Conservation (phyloP, 2,797 vertebrate species). For the Chiroxiphia lanceolata region DNA sequence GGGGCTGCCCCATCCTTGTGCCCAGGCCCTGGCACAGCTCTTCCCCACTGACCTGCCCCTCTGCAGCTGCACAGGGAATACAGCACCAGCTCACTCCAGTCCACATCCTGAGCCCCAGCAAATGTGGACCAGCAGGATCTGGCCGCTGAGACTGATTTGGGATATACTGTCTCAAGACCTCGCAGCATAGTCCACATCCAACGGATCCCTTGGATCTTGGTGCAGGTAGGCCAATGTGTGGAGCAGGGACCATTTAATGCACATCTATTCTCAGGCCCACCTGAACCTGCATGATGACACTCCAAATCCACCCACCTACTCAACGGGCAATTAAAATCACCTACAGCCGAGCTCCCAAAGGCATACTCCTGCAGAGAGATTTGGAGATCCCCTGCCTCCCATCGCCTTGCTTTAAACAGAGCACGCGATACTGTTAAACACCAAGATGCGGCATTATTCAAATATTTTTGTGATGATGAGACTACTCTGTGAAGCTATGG, state of each 20-base stretch:
- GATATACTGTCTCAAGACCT: neutral
- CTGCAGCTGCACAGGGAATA: neutral
- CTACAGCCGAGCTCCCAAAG: neutral
- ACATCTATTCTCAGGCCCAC: neutral
- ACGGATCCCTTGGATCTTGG: neutral
- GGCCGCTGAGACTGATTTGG: neutral
- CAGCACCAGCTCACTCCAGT: neutral
- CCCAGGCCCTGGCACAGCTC: neutral
- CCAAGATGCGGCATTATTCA: neutral
- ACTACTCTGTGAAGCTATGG: neutral
- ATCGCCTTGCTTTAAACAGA: neutral
- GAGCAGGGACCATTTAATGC: neutral
- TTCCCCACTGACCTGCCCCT: neutral
- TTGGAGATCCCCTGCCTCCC: neutral
- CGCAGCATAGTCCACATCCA: neutral
- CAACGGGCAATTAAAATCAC: neutral
- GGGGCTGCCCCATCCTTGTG: neutral
- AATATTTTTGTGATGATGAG: neutral
- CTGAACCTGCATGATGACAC: neutral
- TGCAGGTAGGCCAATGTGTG: neutral
- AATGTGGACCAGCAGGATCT: neutral
- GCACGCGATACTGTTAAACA: neutral
- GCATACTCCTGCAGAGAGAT: neutral
- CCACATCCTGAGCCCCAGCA: fast-evolving
- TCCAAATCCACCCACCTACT: neutral